Conservation (phyloP, 1,140 invertebrate genomes). For the Brevipalpus yothersi region DNA sequence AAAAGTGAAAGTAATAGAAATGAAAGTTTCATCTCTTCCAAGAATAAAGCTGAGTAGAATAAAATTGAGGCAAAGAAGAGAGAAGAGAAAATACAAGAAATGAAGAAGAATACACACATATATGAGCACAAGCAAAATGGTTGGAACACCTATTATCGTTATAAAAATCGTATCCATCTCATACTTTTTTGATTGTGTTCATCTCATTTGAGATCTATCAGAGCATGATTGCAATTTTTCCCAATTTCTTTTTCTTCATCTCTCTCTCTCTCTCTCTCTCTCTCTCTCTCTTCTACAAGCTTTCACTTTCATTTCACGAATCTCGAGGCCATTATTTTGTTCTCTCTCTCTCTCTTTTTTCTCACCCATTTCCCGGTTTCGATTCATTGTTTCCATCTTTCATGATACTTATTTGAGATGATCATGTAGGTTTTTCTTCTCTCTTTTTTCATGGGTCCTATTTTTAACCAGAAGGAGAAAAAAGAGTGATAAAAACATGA, state of each 20-base stretch:
- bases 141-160: background rate
- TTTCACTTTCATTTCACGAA: background rate
- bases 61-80: no score
- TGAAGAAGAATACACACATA: no score
- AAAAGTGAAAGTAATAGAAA: no score
- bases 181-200: background rate
- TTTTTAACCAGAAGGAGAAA: no score
- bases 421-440: no score
- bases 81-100: no score
- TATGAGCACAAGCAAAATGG: background rate
- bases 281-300: background rate
- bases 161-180: background rate
- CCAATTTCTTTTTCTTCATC: background rate
- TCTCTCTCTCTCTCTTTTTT: no score
- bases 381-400: background rate
- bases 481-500: no score
- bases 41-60: no score
- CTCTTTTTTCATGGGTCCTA: no score
- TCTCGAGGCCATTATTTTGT: background rate
- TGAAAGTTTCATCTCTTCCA: no score
- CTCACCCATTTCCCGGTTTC: background rate
- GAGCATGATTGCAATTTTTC: background rate
- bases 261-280: background rate
- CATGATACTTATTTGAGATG: background rate
- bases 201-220: background rate